Conservation (phyloP, 1,140 invertebrate species). For the Watersipora subatra region DNA sequence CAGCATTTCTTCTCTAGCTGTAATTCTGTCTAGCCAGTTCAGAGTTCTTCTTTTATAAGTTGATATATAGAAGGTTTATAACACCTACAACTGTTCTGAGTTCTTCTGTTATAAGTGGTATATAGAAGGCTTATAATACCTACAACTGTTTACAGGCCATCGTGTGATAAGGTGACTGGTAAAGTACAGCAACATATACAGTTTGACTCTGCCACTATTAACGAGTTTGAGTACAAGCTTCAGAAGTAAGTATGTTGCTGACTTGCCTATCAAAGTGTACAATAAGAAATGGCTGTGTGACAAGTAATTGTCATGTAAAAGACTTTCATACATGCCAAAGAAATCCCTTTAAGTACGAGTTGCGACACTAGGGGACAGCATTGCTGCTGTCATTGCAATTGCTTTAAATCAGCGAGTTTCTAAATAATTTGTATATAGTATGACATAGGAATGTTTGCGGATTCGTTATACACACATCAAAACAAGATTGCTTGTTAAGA, state of each 20-base stretch:
- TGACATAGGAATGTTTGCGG: too few species aligned
- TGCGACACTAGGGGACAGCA: too few species aligned
- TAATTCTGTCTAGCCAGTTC: not conserved
- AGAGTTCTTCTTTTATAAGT: not conserved
- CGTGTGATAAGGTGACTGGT: constrained; percentile 27
- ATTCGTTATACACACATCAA: too few species aligned
- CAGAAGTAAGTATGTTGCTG: constrained; percentile 26
- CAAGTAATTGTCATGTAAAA: not conserved
- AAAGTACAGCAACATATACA: constrained; percentile 34
- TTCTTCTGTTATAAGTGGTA: too few species aligned
- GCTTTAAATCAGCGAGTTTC: too few species aligned
- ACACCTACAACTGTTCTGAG: not conserved
- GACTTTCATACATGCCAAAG: not conserved
- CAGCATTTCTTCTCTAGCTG: not conserved
- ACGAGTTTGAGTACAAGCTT: constrained; percentile 40
- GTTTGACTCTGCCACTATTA: constrained; percentile 38
- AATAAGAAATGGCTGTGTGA: not conserved
- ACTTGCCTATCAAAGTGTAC: too few species aligned
- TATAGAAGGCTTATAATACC: too few species aligned
- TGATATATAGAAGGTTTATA: not conserved
- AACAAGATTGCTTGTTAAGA: too few species aligned
- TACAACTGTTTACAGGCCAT: constrained; percentile 22
- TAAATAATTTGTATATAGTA: too few species aligned
- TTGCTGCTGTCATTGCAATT: too few species aligned
- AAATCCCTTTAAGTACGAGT: too few species aligned